Conservation (phyloP, 2,797 vertebrate species). For the Clarias laeviceps region DNA sequence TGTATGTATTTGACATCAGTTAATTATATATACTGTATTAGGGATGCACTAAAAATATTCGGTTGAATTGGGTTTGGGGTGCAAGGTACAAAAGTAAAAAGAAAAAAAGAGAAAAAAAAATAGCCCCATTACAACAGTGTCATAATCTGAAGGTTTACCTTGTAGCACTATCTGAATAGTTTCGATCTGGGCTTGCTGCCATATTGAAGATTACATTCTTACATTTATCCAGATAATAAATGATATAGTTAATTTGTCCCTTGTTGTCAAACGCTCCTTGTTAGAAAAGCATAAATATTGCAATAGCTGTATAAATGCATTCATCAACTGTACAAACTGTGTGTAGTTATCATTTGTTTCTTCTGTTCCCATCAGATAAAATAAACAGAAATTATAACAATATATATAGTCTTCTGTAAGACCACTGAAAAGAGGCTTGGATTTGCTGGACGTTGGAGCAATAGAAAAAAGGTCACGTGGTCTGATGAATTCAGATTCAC, state of each 20-base stretch:
- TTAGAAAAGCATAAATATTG: not conserved
- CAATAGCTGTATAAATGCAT: not conserved
- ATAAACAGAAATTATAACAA: not conserved
- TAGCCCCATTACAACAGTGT: not conserved
- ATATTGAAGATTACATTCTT: not conserved
- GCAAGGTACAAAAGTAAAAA: not conserved
- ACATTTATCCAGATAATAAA: conserved; percentile 10
- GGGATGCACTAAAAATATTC: not conserved
- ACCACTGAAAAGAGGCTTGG: not conserved
- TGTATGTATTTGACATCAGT: not conserved
- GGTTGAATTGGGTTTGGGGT: not conserved
- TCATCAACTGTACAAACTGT: not conserved
- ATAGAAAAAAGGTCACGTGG: too few species aligned
- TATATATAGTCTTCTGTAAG: not conserved
- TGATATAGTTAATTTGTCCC: not conserved
- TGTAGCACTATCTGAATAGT: not conserved
- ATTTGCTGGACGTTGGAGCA: not conserved
- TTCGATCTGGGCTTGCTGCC: conserved; percentile 1
- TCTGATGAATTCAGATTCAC: too few species aligned
- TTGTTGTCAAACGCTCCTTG: not conserved
- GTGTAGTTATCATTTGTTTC: not conserved
- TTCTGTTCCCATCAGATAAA: not conserved
- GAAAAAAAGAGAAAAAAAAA: not conserved
- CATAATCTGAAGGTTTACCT: conserved; percentile 3
- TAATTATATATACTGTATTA: not conserved